Conservation (phyloP, 2,888 invertebrate genomes). For the Chloroclysta siterata region DNA sequence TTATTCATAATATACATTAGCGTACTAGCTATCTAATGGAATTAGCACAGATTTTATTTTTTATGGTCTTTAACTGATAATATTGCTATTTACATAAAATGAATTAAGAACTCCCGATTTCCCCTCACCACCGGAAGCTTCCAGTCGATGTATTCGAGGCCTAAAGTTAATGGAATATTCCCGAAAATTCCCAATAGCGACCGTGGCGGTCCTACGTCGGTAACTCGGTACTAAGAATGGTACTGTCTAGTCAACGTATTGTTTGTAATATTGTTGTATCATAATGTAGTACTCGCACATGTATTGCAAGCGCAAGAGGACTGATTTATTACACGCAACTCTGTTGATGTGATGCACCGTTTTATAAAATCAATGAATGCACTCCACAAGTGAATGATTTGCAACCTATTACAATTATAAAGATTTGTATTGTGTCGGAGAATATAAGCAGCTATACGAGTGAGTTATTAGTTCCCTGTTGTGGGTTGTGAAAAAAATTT, state of each 20-base stretch:
- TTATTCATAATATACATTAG: conserved; percentile 17
- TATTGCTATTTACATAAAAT: conserved; percentile 21
- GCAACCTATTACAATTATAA: not conserved
- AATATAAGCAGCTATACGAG: conserved; percentile 40
- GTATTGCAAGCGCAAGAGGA: conserved; percentile 57
- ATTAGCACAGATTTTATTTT: conserved; percentile 35
- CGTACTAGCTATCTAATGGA: conserved; percentile 24
- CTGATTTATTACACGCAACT: conserved; percentile 52
- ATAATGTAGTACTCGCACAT: conserved; percentile 71
- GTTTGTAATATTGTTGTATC: conserved; percentile 74
- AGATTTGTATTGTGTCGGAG: conserved; percentile 30
- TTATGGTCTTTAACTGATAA: conserved; percentile 27
- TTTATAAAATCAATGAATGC: conserved; percentile 11
- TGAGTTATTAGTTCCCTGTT: conserved; percentile 42
- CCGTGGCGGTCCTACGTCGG: conserved; percentile 60
- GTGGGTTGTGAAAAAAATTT: conserved; percentile 15
- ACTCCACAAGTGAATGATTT: conserved; percentile 13
- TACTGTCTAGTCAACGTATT: conserved; percentile 83
- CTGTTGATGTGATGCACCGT: conserved; percentile 36
- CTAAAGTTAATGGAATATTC: conserved; percentile 55
- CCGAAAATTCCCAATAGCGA: conserved; percentile 64
- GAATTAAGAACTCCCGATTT: conserved; percentile 13
- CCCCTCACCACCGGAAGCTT: conserved; percentile 60
- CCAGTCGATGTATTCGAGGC: conserved; percentile 58
- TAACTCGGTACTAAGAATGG: conserved; percentile 70